Percentiles rank a stretch among this genome's conserved stretches.
Conservation (phyloP, 1,140 invertebrate species). For the Drosophila pseudoananassae region DNA sequence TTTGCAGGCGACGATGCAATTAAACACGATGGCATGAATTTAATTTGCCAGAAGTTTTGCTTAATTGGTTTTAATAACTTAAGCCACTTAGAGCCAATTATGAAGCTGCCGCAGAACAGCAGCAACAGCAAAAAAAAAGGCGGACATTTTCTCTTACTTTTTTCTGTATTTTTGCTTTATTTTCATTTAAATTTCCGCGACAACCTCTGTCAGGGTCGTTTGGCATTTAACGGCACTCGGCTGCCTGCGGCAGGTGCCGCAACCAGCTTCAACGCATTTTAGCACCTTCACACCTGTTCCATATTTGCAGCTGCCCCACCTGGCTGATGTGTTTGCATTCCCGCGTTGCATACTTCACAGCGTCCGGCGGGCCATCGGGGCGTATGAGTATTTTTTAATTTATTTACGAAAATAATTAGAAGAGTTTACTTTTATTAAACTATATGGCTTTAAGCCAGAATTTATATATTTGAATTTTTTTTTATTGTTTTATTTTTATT, state of each 20-base stretch:
- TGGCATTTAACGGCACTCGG: conserved; percentile 5
- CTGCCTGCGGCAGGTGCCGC: conserved; percentile 6
- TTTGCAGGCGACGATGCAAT: conserved; percentile 21
- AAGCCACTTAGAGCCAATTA: conserved; percentile 44
- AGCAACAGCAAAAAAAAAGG: not conserved
- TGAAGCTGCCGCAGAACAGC: not conserved
- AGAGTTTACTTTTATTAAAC: conserved; percentile 3
- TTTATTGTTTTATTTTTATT: not conserved
- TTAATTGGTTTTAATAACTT: conserved; percentile 41
- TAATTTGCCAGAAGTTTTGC: conserved; percentile 13
- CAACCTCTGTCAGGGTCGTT: conserved; percentile 15
- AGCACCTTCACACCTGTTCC: conserved; percentile 44
- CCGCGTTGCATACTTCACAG: conserved; percentile 60
- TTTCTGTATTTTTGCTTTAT: conserved; percentile 2
- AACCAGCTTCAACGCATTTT: conserved; percentile 17
- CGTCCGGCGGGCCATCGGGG: conserved; percentile 5
- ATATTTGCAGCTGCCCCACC: conserved; percentile 3
- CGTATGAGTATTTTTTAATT: conserved; percentile 12
- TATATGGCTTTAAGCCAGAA: not conserved
- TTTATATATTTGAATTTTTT: not conserved
- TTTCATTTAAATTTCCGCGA: conserved; percentile 25
- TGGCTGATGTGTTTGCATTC: conserved; percentile 36
- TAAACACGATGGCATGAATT: conserved; percentile 18
- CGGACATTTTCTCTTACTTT: not conserved
- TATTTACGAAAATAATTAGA: not conserved